phyloP scores from a whole-genome alignment of 2,797 vertebrate species.

The Muraenolepis orangiensis region DNA sequence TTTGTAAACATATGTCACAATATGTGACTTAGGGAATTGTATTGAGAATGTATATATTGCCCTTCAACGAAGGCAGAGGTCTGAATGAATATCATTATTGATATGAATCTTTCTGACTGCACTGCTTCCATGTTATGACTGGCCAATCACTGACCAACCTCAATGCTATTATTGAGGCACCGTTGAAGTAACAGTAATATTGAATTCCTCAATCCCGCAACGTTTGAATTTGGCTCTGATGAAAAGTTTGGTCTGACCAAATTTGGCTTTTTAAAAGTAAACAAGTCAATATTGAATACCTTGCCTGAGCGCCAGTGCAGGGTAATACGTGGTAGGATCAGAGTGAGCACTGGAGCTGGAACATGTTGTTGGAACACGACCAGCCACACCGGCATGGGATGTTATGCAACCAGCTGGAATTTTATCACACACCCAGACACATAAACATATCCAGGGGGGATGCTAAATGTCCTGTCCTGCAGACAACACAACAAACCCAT shows the following conservation, averaged over 20 bases:
- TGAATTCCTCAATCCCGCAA: background rate
- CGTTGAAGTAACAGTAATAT: background rate
- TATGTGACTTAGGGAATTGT: background rate
- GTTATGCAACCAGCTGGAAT: background rate
- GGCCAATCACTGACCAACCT: background rate
- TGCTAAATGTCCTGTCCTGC: background rate
- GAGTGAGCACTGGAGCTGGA: background rate
- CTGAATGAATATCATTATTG: background rate
- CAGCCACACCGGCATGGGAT: background rate
- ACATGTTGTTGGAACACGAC: background rate
- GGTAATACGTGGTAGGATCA: background rate
- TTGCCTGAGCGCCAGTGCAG: constrained; percentile 2
- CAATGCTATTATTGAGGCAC: background rate
- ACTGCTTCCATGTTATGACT: background rate
- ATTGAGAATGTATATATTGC: background rate
- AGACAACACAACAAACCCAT: background rate
- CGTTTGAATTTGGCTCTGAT: background rate
- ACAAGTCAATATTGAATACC: constrained; percentile 20
- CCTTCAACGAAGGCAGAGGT: background rate
- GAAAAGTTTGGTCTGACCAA: constrained; percentile 14
- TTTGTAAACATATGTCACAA: background rate
- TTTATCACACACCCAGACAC: background rate
- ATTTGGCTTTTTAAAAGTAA: background rate
- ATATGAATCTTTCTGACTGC: background rate
- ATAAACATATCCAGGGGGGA: background rate